Base-by-base conservation (phyloP, 1,140 invertebrate species). In the Littorina saxatilis region DNA sequence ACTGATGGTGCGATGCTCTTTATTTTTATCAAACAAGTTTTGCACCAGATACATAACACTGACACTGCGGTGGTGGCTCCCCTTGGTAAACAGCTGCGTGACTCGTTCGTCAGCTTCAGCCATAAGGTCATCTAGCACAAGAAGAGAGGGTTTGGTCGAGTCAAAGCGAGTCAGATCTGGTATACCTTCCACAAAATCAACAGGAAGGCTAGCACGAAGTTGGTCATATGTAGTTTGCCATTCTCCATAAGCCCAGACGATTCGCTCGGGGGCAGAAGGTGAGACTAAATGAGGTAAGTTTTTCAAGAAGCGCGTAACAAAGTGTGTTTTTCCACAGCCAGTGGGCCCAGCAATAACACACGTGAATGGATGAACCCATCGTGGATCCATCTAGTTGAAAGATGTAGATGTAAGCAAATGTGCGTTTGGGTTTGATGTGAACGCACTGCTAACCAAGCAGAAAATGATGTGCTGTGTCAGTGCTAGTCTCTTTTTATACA, bases 111-210 rank as follows among this genome's bases (percentile, higher is more conserved):
- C 63, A n/a, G 74, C 75, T 15, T 83, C 79, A 15, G 37, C 68
- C 76, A 83, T 83, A 9, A 83, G 27, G 68, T 85, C 82, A 47
- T 83, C 84, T 70, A 83, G 72, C 13, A 81, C 43, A 1, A 79
- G 13, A 29, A 74, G 37, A 7, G 27, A 3, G n/a, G 9, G 5
- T 20, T n/a, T 29, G 4, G 32, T 20, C 7, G 58, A 29, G 3
- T 52, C 75, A 20, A n/a, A n/a, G n/a, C n/a, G n/a, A n/a, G n/a
- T n/a, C n/a, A n/a, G n/a, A n/a, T n/a, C n/a, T n/a, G n/a, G n/a
- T 78, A 47, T 29, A 55, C 27, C 23, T 58, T 32, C 35, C 20
- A 7, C 9, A 78, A 47, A 17, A 32, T 55, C 15, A n/a, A n/a
- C n/a, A n/a, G n/a, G n/a, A n/a, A n/a, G n/a, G n/a, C n/a, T n/a